phyloP scores from a whole-genome alignment of 2,888 invertebrate species.

The Oxycera nigricornis region DNA sequence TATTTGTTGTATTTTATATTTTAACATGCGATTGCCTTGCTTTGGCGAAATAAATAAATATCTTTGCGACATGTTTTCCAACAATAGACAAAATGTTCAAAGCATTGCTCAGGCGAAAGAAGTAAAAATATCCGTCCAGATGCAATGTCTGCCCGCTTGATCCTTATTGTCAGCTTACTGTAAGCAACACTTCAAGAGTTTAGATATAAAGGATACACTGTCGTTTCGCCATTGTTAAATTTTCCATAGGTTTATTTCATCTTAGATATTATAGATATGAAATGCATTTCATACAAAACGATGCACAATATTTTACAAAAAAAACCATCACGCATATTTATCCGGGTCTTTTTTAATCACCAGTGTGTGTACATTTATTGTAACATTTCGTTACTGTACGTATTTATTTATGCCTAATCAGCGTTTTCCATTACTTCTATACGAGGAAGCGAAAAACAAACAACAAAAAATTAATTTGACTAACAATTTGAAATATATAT shows the following conservation, averaged over 20 bases:
- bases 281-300: slow-evolving; percentile 44
- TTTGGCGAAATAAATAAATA: too few relatives aligned
- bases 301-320: slow-evolving; percentile 45
- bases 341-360: slow-evolving; percentile 40
- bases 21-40: too few relatives aligned
- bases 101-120: too few relatives aligned
- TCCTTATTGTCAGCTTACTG: too few relatives aligned
- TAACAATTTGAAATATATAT: background rate
- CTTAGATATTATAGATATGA: slow-evolving; percentile 41
- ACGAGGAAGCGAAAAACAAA: background rate
- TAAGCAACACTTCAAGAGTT: too few relatives aligned
- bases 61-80: too few relatives aligned
- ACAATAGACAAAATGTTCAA: too few relatives aligned
- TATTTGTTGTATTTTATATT: too few relatives aligned
- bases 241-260: slow-evolving; percentile 10
- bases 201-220: too few relatives aligned
- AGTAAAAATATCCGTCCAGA: too few relatives aligned
- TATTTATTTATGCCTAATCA: background rate
- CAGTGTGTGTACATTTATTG: background rate
- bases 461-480: background rate
- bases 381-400: background rate
- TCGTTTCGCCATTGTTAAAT: too few relatives aligned
- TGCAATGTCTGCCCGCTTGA: too few relatives aligned
- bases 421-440: background rate
- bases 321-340: slow-evolving; percentile 40